Evolutionary conservation across 2,797 vertebrate species (phyloP).

Genomic region (Pseudomugil tenellus): DNA sequence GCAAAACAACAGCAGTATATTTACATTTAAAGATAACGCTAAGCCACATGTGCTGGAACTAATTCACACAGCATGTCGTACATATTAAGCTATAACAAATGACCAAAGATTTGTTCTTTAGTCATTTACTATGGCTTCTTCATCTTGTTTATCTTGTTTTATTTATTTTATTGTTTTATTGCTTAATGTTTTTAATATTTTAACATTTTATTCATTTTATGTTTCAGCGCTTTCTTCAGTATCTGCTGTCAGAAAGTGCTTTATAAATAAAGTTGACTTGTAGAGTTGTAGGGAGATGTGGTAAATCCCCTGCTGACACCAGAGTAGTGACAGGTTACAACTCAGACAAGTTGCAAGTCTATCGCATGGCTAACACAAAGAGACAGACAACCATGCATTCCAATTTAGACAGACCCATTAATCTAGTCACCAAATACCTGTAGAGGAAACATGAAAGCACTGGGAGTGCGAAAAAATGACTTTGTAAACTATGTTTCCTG

Average conservation of each 20-base stretch:
- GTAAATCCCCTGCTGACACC: background rate
- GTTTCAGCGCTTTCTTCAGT: no score
- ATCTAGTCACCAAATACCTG: background rate
- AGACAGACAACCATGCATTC: background rate
- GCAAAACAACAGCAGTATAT: conserved; percentile 40
- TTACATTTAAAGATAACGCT: conserved; percentile 44
- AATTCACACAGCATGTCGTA: background rate
- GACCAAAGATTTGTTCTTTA: background rate
- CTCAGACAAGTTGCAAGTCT: background rate
- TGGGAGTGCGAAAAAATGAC: background rate
- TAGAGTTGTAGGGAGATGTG: background rate
- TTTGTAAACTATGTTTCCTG: background rate
- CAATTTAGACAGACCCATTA: conserved; percentile 4
- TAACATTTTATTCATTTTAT: no score
- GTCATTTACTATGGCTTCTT: background rate
- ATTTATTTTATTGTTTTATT: no score
- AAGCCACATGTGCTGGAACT: conserved; percentile 4
- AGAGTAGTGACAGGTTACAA: background rate
- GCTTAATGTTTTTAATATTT: no score
- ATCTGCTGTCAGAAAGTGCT: no score
- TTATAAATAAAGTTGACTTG: no score
- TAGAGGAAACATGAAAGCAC: background rate
- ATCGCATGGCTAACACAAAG: background rate
- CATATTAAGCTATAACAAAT: conserved; percentile 35
- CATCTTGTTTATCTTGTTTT: no score